Evolutionary conservation across 1,140 invertebrate genomes (phyloP).

Genomic region (Leptoteleia sp.): DNA sequence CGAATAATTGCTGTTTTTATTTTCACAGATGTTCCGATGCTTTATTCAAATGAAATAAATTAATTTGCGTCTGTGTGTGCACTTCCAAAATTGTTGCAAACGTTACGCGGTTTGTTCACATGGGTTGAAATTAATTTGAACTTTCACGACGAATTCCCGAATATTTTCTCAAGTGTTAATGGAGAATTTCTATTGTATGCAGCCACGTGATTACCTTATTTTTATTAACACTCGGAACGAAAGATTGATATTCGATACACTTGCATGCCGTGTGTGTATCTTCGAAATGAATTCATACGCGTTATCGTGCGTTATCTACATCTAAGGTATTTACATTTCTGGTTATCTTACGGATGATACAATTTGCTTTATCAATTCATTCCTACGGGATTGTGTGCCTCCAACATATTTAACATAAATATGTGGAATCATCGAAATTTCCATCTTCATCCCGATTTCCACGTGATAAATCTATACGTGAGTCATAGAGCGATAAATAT

Average conservation of each 20-base stretch:
- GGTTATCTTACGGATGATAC: not conserved
- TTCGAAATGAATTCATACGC: not conserved
- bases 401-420: not conserved
- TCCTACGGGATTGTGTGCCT: not conserved
- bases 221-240: slow-evolving; percentile 11
- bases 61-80: slow-evolving; percentile 13
- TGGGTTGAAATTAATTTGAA: slow-evolving; percentile 16
- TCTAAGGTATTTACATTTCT: slow-evolving; percentile 11
- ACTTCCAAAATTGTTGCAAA: no score
- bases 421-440: not conserved
- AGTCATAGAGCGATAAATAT: not conserved
- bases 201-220: slow-evolving; percentile 14
- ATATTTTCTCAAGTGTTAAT: slow-evolving; percentile 23
- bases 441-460: no score
- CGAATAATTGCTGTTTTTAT: slow-evolving; percentile 32
- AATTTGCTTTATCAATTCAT: slow-evolving; percentile 3
- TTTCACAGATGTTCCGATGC: slow-evolving; percentile 27
- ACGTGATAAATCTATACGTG: not conserved
- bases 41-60: slow-evolving; percentile 19
- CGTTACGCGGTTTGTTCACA: slow-evolving; percentile 7
- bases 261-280: not conserved
- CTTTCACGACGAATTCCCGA: not conserved
- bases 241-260: slow-evolving; percentile 7
- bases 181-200: slow-evolving; percentile 1
- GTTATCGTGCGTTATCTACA: slow-evolving; percentile 13